phyloP scores from a whole-genome alignment of 2,888 invertebrate species.

The Eudasyphora cyanicolor region DNA sequence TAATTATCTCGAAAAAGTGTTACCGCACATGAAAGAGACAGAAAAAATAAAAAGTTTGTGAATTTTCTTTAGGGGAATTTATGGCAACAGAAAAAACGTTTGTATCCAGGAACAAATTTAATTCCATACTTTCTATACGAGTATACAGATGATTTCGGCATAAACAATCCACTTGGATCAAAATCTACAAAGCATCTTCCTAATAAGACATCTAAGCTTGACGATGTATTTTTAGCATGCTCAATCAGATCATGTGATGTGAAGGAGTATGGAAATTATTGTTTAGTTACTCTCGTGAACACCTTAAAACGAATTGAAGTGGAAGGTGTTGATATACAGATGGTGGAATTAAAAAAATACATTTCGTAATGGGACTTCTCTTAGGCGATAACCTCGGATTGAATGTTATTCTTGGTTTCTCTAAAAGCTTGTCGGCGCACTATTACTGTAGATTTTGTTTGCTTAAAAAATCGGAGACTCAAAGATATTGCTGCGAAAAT shows the following conservation, averaged over 20 bases:
- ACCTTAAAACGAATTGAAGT: slow-evolving; percentile 25
- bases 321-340: slow-evolving; percentile 13
- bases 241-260: slow-evolving; percentile 3
- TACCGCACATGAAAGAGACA: neutral
- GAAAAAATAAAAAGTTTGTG: neutral
- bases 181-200: neutral
- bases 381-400: slow-evolving; percentile 51
- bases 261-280: slow-evolving; percentile 45
- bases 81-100: neutral
- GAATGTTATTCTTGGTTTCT: slow-evolving; percentile 32
- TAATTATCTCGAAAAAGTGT: neutral
- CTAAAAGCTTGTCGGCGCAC: slow-evolving; percentile 14
- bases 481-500: neutral
- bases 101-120: slow-evolving; percentile 14
- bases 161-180: slow-evolving; percentile 32
- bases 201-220: neutral
- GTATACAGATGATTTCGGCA: slow-evolving; percentile 41
- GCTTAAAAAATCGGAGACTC: neutral
- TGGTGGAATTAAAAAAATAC: neutral
- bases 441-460: slow-evolving; percentile 47
- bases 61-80: slow-evolving; percentile 29
- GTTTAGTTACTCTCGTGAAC: slow-evolving; percentile 23
- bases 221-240: slow-evolving; percentile 6
- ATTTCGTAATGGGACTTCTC: slow-evolving; percentile 25
- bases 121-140: slow-evolving; percentile 44